These are phyloP conservation scores for Chlorospingus flavigularis DNA, from an alignment of 2,797 vertebrate species.

Conservation along the genomic window DNA sequence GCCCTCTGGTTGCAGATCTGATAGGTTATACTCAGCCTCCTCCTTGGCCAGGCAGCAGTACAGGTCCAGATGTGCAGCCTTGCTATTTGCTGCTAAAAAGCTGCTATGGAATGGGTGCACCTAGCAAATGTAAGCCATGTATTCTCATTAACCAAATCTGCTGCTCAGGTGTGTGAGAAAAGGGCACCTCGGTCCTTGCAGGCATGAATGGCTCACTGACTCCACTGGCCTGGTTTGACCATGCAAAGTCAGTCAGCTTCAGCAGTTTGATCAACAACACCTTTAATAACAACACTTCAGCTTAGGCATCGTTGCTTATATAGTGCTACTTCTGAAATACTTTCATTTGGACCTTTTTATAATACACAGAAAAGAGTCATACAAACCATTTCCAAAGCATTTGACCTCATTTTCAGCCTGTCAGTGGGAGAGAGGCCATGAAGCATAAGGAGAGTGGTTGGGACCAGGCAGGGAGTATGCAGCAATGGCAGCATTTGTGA, in stretches of 20 bases:
- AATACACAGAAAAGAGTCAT: neutral
- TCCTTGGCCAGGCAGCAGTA: neutral
- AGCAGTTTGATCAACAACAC: neutral
- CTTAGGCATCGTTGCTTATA: neutral
- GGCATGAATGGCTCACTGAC: neutral
- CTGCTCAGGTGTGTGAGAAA: neutral
- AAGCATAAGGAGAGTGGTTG: constrained; percentile 39
- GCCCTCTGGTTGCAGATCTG: neutral
- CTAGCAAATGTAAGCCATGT: neutral
- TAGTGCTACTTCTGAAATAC: neutral
- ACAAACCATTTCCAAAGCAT: constrained; percentile 1
- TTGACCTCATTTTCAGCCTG: constrained; percentile 40
- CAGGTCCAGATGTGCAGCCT: fast-evolving
- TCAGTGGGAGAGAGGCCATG: neutral
- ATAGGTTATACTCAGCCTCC: neutral
- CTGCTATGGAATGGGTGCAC: neutral
- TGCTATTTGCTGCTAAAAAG: neutral
- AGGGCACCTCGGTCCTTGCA: neutral
- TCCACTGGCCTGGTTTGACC: neutral
- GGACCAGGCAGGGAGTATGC: neutral
- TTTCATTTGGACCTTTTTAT: neutral
- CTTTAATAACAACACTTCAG: neutral
- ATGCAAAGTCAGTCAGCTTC: neutral
- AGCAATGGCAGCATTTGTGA: neutral
- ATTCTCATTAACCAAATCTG: neutral